Evolutionary conservation across 1,140 invertebrate genomes (phyloP).

Genomic region (Parasteatoda tepidariorum): DNA sequence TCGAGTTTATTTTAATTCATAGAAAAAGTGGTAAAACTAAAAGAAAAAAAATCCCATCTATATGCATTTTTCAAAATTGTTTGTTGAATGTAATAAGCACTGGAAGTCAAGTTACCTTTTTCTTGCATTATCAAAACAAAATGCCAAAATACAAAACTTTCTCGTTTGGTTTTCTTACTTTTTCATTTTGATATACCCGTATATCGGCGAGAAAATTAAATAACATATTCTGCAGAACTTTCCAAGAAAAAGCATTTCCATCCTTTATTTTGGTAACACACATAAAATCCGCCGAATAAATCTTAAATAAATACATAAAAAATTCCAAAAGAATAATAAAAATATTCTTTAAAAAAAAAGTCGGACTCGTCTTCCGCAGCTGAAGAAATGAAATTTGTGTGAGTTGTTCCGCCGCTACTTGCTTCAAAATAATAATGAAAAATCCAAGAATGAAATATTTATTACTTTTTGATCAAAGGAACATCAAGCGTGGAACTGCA

Average conservation of each 20-base stretch:
- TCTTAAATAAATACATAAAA: neutral
- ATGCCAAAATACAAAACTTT: too few relatives aligned
- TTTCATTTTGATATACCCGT: too few relatives aligned
- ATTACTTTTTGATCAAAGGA: constrained; percentile 52
- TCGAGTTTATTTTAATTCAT: too few relatives aligned
- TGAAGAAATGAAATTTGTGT: constrained; percentile 30
- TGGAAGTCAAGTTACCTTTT: too few relatives aligned
- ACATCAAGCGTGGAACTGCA: constrained; percentile 27
- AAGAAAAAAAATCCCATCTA: too few relatives aligned
- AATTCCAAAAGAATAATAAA: too few relatives aligned
- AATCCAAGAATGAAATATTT: constrained; percentile 41
- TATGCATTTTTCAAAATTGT: too few relatives aligned
- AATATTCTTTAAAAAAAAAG: too few relatives aligned
- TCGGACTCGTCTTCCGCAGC: constrained; percentile 13
- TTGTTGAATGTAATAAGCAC: too few relatives aligned
- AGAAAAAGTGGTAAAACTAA: too few relatives aligned
- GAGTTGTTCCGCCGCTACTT: constrained; percentile 13
- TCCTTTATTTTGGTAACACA: constrained; percentile 32
- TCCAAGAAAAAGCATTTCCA: neutral
- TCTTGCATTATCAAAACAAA: too few relatives aligned
- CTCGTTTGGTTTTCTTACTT: too few relatives aligned
- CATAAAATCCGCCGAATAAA: constrained; percentile 35
- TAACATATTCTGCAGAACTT: neutral
- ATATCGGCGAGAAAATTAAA: neutral
- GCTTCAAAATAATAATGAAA: constrained; percentile 23